A percentile compares a stretch with the other conserved stretches of the same genome.
phyloP scores from a whole-genome alignment of 2,888 invertebrate genomes.

The Falcaria lacertinaria region DNA sequence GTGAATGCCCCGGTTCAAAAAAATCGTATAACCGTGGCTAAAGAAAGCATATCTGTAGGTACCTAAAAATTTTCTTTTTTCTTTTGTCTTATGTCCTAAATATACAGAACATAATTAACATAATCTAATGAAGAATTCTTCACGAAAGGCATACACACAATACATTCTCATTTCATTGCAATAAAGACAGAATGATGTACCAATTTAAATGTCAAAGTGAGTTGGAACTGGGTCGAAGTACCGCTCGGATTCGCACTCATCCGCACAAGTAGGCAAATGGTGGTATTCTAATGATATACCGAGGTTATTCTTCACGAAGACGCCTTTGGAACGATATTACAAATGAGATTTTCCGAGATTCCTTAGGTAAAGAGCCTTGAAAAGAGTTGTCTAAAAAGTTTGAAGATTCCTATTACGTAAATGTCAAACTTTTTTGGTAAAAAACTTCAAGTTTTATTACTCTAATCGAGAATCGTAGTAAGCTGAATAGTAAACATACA shows the following conservation, averaged over 20 bases:
- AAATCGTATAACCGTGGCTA: too few relatives aligned
- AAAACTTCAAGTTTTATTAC: too few relatives aligned
- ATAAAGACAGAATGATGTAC: background rate
- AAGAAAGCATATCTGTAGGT: too few relatives aligned
- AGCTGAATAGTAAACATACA: too few relatives aligned
- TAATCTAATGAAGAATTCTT: background rate
- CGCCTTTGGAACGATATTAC: constrained; percentile 27
- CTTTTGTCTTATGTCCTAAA: too few relatives aligned
- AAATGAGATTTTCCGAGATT: constrained; percentile 7
- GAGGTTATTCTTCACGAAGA: constrained; percentile 34
- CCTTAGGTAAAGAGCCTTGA: background rate
- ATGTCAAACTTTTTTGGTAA: too few relatives aligned
- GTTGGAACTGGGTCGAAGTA: constrained; percentile 2
- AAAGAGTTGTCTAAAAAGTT: too few relatives aligned
- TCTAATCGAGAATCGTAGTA: too few relatives aligned
- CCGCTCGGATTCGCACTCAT: constrained; percentile 13
- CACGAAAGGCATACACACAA: background rate
- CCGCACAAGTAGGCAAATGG: constrained; percentile 22
- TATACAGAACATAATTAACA: background rate
- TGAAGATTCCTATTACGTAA: too few relatives aligned
- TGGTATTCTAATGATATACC: constrained; percentile 36
- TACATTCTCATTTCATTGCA: background rate
- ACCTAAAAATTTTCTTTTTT: background rate
- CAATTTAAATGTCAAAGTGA: constrained; percentile 1
- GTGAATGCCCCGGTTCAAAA: too few relatives aligned